Conservation (phyloP, 2,797 vertebrate species). For the Gadopsis bispinosus region DNA sequence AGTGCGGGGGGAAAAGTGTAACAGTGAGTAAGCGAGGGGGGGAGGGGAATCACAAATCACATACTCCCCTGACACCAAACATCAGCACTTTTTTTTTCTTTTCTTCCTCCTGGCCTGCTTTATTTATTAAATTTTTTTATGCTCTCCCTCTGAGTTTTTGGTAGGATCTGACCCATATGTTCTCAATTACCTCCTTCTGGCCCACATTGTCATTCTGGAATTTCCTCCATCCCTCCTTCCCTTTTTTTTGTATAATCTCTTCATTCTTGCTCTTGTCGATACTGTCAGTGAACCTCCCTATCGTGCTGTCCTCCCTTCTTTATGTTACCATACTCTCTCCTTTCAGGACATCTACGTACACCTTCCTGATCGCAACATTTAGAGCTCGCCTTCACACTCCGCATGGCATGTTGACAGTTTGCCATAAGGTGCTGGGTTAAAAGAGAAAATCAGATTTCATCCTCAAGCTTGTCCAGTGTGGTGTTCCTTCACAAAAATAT, state of each 20-base stretch:
- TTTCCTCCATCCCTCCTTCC: slow-evolving; percentile 80
- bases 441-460: slow-evolving; percentile 11
- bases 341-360: background rate
- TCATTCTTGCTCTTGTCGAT: slow-evolving; percentile 32
- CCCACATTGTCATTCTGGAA: slow-evolving; percentile 87
- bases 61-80: slow-evolving; percentile 58
- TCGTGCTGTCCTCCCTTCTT: slow-evolving; percentile 11
- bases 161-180: slow-evolving; percentile 83
- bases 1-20: slow-evolving; percentile 38
- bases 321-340: background rate
- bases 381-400: background rate
- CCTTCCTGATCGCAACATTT: slow-evolving; percentile 4
- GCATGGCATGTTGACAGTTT: slow-evolving; percentile 25
- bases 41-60: slow-evolving; percentile 68
- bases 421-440: slow-evolving; percentile 16
- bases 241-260: slow-evolving; percentile 52
- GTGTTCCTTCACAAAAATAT: slow-evolving; percentile 3
- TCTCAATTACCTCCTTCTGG: slow-evolving; percentile 85
- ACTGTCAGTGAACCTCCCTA: slow-evolving; percentile 35
- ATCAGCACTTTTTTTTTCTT: slow-evolving; percentile 61
- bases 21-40: slow-evolving; percentile 52
- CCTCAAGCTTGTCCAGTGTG: slow-evolving; percentile 4
- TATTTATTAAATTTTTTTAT: slow-evolving; percentile 39
- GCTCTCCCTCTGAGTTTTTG: slow-evolving; percentile 64
- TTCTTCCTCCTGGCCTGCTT: slow-evolving; percentile 23